phyloP scores from a whole-genome alignment of 2,113 vertebrate genomes.

The Corythoichthys haematopterus region DNA sequence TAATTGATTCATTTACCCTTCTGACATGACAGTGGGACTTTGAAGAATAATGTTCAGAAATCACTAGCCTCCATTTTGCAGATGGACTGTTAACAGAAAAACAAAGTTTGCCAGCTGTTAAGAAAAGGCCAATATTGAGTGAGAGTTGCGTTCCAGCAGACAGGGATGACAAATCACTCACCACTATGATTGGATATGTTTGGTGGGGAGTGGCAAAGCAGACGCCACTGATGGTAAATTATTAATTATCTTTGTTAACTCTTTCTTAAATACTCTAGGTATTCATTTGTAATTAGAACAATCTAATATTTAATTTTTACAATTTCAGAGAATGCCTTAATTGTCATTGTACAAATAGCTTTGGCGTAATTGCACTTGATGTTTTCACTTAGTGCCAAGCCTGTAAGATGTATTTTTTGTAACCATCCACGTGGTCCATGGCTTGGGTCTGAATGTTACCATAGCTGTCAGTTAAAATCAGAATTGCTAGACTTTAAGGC shows the following conservation, averaged over 20 bases:
- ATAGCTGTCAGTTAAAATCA: conserved; percentile 2
- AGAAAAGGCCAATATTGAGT: conserved; percentile 4
- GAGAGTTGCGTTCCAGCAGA: conserved; percentile 30
- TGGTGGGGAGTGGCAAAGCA: conserved; percentile 32
- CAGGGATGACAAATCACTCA: conserved; percentile 19
- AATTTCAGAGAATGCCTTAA: not conserved
- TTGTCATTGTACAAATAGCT: not conserved
- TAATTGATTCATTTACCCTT: too few species aligned
- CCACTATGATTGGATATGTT: conserved; percentile 43
- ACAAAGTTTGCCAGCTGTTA: not conserved
- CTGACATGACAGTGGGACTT: not conserved
- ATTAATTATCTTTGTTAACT: conserved; percentile 53
- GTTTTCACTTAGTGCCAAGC: conserved; percentile 31
- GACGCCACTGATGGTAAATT: conserved; percentile 54
- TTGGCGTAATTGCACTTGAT: conserved; percentile 42
- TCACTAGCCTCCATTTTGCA: not conserved
- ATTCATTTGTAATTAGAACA: conserved; percentile 29
- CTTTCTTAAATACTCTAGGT: conserved; percentile 11
- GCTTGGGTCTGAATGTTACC: conserved; percentile 34
- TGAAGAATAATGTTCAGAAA: not conserved
- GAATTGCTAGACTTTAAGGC: not conserved
- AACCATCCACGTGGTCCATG: conserved; percentile 25
- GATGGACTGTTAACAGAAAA: not conserved
- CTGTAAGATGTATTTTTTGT: conserved; percentile 30
- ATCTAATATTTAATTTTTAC: conserved; percentile 38